These are phyloP conservation scores for Chromis chromis DNA, from an alignment of 2,797 vertebrate genomes.

Conservation along the genomic window DNA sequence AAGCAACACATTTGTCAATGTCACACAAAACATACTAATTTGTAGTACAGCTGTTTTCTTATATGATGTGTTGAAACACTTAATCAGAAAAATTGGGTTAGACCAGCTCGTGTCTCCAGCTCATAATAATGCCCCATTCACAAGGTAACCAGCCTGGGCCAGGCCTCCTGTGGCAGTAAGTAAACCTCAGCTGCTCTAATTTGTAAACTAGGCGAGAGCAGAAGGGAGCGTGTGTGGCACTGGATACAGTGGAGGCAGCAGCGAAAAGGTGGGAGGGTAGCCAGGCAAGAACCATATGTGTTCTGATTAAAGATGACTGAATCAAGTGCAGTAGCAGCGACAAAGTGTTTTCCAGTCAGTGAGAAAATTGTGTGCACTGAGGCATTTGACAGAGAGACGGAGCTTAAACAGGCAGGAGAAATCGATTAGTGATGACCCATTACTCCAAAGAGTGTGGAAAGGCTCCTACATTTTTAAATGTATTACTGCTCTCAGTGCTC, in stretches of 20 bases:
- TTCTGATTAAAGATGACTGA: conserved; percentile 78
- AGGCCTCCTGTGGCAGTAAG: conserved; percentile 51
- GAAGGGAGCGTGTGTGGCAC: conserved; percentile 68
- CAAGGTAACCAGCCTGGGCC: conserved; percentile 55
- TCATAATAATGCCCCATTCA: conserved; percentile 79
- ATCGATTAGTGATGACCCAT: conserved; percentile 77
- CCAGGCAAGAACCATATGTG: conserved; percentile 63
- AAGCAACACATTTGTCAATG: conserved; percentile 85
- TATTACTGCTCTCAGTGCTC: conserved; percentile 33
- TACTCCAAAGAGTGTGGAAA: conserved; percentile 59
- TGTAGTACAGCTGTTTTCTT: conserved; percentile 87
- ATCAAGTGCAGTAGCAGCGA: conserved; percentile 73
- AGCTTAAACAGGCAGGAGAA: conserved; percentile 71
- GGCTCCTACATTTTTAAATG: conserved; percentile 38
- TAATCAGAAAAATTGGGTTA: conserved; percentile 78
- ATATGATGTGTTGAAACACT: conserved; percentile 88
- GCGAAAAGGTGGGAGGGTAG: conserved; percentile 23
- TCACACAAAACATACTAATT: conserved; percentile 83
- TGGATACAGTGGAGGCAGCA: conserved; percentile 31
- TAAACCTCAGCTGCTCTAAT: conserved; percentile 83
- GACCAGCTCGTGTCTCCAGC: conserved; percentile 75
- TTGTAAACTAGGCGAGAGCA: conserved; percentile 80
- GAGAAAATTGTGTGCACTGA: conserved; percentile 58
- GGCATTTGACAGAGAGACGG: conserved; percentile 67
- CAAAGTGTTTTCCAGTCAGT: conserved; percentile 55